Evolutionary conservation across 2,888 invertebrate species (phyloP).

Genomic region (Apantesis nais): DNA sequence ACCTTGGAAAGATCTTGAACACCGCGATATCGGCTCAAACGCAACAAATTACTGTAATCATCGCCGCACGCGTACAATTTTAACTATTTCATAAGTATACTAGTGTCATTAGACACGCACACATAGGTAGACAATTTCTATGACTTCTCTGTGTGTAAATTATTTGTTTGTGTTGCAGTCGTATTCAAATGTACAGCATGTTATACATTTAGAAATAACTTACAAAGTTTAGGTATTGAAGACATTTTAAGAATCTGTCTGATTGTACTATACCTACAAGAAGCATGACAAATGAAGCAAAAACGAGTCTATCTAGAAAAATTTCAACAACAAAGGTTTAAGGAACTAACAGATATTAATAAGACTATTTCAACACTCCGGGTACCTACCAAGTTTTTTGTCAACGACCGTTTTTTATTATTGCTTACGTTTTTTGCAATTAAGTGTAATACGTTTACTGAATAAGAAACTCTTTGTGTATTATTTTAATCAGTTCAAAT

Average conservation of each 20-base stretch:
- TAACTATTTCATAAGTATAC: constrained; percentile 60
- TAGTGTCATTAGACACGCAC: constrained; percentile 52
- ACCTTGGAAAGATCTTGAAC: constrained; percentile 58
- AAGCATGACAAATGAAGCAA: constrained; percentile 32
- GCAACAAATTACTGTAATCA: constrained; percentile 65
- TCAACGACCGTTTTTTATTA: constrained; percentile 16
- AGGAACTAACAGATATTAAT: constrained; percentile 29
- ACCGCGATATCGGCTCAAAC: constrained; percentile 57
- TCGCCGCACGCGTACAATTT: constrained; percentile 59
- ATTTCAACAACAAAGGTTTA: constrained; percentile 31
- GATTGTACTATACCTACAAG: constrained; percentile 24
- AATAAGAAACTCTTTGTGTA: constrained; percentile 26
- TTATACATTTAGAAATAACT: not conserved
- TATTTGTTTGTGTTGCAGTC: constrained; percentile 19
- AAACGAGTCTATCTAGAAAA: constrained; percentile 20
- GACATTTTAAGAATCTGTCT: not conserved
- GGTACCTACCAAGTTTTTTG: constrained; percentile 19
- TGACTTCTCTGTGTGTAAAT: constrained; percentile 24
- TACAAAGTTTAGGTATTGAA: not conserved
- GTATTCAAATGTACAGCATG: not conserved
- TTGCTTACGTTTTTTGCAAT: constrained; percentile 20
- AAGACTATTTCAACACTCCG: constrained; percentile 31
- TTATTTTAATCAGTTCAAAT: constrained; percentile 6
- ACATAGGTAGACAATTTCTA: constrained; percentile 32
- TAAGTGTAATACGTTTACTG: constrained; percentile 14